Conservation (phyloP, 2,797 vertebrate species). For the Pseudochirops corinnae region DNA sequence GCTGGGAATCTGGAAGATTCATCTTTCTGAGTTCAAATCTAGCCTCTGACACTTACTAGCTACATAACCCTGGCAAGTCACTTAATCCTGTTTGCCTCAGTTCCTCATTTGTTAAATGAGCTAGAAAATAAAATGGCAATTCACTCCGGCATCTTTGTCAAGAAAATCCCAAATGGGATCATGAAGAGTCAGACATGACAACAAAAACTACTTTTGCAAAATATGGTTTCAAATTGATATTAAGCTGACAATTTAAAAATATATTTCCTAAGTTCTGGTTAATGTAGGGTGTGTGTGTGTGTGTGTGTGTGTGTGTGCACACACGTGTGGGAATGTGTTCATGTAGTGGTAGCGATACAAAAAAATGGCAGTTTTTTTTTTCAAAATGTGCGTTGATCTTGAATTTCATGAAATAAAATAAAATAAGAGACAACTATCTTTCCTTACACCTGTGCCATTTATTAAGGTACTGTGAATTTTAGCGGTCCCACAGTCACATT, state of each 20-base stretch:
- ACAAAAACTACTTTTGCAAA: neutral
- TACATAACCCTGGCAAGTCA: neutral
- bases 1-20: neutral
- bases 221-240: neutral
- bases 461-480: neutral
- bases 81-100: neutral
- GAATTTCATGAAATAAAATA: slow-evolving; percentile 24
- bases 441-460: slow-evolving; percentile 4
- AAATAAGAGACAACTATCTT: neutral
- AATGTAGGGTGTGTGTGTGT: neutral
- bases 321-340: neutral
- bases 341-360: neutral
- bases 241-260: neutral
- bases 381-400: slow-evolving; percentile 14
- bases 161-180: neutral
- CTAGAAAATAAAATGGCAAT: neutral
- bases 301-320: neutral
- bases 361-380: neutral
- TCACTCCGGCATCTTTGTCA: neutral
- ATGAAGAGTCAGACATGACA: neutral
- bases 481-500: slow-evolving; percentile 3
- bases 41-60: neutral
- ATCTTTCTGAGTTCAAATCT: neutral
- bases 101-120: neutral
- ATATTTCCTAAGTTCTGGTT: neutral